Evolutionary conservation across 2,797 vertebrate species (phyloP).

Genomic region (Petrocephalus schoutedeni): DNA sequence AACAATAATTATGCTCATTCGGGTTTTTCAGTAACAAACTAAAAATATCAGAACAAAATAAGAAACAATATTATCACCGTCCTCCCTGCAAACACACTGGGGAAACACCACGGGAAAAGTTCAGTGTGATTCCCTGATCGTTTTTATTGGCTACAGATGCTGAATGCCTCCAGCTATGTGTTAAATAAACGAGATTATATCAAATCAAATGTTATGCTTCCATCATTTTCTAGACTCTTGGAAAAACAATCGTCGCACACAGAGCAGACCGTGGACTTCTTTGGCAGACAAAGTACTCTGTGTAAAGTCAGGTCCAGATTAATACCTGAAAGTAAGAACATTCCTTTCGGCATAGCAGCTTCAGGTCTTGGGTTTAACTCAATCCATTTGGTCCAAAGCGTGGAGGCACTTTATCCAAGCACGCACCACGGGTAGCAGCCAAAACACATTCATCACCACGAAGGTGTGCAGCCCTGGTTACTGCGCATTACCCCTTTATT

Average conservation of each 20-base stretch:
- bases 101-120: neutral
- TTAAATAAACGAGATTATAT: neutral
- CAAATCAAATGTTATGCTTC: neutral
- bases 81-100: neutral
- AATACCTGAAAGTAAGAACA: conserved; percentile 22
- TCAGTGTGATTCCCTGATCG: neutral
- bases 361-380: conserved; percentile 19
- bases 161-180: neutral
- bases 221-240: conserved; percentile 9
- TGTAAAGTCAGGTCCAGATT: conserved; percentile 25
- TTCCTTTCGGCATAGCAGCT: conserved; percentile 23
- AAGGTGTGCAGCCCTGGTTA: neutral
- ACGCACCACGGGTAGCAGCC: neutral
- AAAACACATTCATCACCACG: conserved; percentile 1
- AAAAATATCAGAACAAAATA: neutral
- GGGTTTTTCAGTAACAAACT: neutral
- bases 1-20: conserved; percentile 9
- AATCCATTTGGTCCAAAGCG: conserved; percentile 17
- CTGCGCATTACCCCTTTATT: neutral
- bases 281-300: conserved; percentile 11
- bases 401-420: conserved; percentile 26
- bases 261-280: neutral
- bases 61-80: neutral
- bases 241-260: neutral
- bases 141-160: neutral